These are phyloP conservation scores for Forbesichthys agassizii DNA, from an alignment of 2,113 vertebrate species.

Conservation along the genomic window DNA sequence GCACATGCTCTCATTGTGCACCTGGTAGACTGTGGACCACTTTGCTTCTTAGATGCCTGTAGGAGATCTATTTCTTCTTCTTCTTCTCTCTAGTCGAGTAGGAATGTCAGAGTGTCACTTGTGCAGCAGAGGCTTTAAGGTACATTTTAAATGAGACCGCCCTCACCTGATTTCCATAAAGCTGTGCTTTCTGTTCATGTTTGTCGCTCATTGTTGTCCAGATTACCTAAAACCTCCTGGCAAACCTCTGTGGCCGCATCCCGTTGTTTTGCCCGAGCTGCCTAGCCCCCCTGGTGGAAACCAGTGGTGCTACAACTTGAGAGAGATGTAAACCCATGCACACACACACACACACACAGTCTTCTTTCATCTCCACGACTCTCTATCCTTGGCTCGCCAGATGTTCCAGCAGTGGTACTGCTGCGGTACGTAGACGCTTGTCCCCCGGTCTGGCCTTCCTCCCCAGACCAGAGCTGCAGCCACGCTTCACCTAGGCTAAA, in stretches of 20 bases:
- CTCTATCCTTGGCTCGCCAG: too few relatives aligned
- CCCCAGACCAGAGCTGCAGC: constrained; percentile 47
- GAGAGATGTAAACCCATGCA: too few relatives aligned
- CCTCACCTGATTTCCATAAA: constrained; percentile 35
- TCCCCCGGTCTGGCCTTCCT: constrained; percentile 66
- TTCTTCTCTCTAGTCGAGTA: constrained; percentile 1
- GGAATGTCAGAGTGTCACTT: too few relatives aligned
- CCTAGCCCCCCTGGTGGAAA: too few relatives aligned
- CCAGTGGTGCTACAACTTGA: too few relatives aligned
- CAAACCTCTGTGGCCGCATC: constrained; percentile 4
- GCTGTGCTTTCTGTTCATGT: constrained; percentile 46
- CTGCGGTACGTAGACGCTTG: too few relatives aligned
- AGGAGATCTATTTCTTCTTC: constrained; percentile 37
- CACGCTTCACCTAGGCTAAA: constrained; percentile 45
- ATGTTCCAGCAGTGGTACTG: too few relatives aligned
- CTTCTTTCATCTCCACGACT: constrained; percentile 14
- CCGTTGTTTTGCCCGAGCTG: too few relatives aligned
- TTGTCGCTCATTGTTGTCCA: constrained; percentile 53
- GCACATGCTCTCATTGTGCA: background rate
- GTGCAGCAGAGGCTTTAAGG: background rate
- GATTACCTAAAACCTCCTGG: constrained; percentile 52
- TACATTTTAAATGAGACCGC: constrained; percentile 1
- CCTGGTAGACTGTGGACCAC: constrained; percentile 36
- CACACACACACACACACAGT: constrained; percentile 32
- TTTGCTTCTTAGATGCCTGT: constrained; percentile 34